These are phyloP conservation scores for Heliconius himera DNA, from an alignment of 1,140 invertebrate genomes.

Conservation along the genomic window DNA sequence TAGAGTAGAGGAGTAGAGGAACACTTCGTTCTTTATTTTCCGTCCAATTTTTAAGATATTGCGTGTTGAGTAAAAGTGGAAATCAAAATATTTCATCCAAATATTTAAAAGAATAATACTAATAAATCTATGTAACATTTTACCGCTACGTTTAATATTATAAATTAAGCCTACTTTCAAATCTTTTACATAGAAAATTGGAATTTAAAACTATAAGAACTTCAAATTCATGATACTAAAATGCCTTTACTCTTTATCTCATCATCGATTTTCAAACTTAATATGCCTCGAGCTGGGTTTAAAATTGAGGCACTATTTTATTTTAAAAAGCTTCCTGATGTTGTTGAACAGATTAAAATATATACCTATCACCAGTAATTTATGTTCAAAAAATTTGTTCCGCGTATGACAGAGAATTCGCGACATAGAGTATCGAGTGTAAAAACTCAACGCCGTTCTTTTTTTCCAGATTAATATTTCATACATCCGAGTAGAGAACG, in stretches of 20 bases:
- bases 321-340: not conserved
- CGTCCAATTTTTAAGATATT: too few relatives aligned
- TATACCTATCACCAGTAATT: not conserved
- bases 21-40: too few relatives aligned
- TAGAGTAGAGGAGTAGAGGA: too few relatives aligned
- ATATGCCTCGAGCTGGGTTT: not conserved
- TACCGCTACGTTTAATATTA: not conserved
- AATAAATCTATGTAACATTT: not conserved
- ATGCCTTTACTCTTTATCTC: not conserved
- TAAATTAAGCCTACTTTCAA: not conserved
- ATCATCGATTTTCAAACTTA: slow-evolving; percentile 3
- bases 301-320: not conserved
- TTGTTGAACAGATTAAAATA: not conserved
- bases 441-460: too few relatives aligned
- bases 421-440: too few relatives aligned
- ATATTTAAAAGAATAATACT: not conserved
- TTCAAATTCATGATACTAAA: not conserved
- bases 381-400: too few relatives aligned
- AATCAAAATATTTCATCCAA: not conserved
- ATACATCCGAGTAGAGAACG: too few relatives aligned
- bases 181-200: not conserved
- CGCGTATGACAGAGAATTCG: too few relatives aligned
- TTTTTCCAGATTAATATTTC: too few relatives aligned
- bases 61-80: too few relatives aligned
- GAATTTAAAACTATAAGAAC: not conserved